These are phyloP conservation scores for Cydia strobilella DNA, from an alignment of 1,140 invertebrate genomes.

Conservation along the genomic window DNA sequence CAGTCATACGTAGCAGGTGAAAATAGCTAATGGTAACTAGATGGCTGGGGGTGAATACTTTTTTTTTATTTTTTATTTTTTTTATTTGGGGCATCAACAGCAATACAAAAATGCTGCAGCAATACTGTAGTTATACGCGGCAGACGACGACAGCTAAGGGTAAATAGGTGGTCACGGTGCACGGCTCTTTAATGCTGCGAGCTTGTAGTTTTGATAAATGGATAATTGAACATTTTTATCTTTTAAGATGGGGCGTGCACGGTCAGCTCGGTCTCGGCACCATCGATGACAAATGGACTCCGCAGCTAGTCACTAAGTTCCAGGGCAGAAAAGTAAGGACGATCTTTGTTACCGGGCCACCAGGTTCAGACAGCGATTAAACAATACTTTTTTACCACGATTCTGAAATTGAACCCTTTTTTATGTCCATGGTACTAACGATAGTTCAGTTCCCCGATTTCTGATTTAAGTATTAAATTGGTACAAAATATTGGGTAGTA, in stretches of 20 bases:
- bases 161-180: constrained; percentile 52
- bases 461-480: too few species aligned
- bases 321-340: constrained; percentile 65
- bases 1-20: constrained; percentile 51
- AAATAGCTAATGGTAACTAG: constrained; percentile 63
- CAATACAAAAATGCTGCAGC: too few species aligned
- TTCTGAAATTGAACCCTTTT: too few species aligned
- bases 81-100: too few species aligned
- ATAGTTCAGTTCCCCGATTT: too few species aligned
- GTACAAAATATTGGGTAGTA: too few species aligned
- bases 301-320: constrained; percentile 67
- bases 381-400: too few species aligned
- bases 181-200: constrained; percentile 39
- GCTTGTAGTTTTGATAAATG: too few species aligned
- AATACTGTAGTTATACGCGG: constrained; percentile 57
- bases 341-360: neutral
- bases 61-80: too few species aligned
- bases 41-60: too few species aligned
- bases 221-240: constrained; percentile 31
- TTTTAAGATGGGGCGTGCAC: constrained; percentile 69
- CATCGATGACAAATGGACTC: constrained; percentile 62
- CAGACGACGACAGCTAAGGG: constrained; percentile 54
- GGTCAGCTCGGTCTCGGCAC: constrained; percentile 66
- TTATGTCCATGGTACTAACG: too few species aligned
- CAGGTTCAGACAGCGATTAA: too few species aligned